A percentile compares a stretch with the other conserved stretches of the same genome.
These are phyloP conservation scores for Cyprinella venusta DNA, from an alignment of 2,797 vertebrate species.

Conservation along the genomic window DNA sequence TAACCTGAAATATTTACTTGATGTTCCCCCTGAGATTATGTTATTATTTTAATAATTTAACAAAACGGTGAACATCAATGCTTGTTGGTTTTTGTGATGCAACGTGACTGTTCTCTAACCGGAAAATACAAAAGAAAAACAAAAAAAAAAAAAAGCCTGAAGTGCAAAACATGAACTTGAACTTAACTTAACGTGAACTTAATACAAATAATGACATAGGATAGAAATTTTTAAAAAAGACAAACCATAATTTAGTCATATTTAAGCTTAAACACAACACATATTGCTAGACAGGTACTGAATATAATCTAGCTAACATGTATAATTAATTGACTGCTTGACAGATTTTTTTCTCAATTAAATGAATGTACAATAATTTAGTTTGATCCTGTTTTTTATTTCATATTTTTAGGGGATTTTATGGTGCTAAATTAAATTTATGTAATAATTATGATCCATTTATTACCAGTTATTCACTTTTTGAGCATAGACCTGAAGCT, in stretches of 20 bases:
- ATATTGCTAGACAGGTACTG: background rate
- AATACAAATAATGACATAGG: background rate
- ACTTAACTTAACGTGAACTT: background rate
- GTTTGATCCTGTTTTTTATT: background rate
- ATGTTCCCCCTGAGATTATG: background rate
- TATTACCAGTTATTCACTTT: background rate
- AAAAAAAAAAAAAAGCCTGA: too few species aligned
- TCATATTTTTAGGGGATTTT: background rate
- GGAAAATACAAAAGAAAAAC: too few species aligned
- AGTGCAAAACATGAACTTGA: background rate
- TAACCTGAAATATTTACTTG: background rate
- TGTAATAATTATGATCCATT: background rate
- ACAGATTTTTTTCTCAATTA: too few species aligned
- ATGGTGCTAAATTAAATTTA: background rate
- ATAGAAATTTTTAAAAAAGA: background rate
- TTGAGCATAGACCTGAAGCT: too few species aligned
- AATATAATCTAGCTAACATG: background rate
- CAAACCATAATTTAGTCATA: background rate
- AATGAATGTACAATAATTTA: background rate
- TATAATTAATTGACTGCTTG: too few species aligned
- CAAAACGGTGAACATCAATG: background rate
- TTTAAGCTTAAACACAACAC: background rate
- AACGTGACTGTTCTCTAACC: too few species aligned
- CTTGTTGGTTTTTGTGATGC: too few species aligned
- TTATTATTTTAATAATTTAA: background rate